A percentile compares a stretch with the other conserved stretches of the same genome.
Conservation (phyloP, 1,140 invertebrate genomes). For the Anthonomus grandis region DNA sequence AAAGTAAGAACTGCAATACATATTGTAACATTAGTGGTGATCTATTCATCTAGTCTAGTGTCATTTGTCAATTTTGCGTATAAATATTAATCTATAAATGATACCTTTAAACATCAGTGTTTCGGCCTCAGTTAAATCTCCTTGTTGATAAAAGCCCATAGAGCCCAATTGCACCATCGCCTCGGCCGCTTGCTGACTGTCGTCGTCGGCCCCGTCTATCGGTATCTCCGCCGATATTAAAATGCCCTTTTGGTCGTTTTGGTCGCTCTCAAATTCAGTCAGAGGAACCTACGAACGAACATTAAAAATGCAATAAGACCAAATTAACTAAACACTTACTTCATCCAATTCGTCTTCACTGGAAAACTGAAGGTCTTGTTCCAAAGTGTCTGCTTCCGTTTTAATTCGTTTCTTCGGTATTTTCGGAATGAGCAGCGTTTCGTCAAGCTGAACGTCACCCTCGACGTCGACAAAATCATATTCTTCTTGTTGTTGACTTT, state of each 20-base stretch:
- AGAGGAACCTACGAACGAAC: slow-evolving; percentile 47
- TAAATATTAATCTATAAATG: too few relatives aligned
- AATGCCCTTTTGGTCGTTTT: slow-evolving; percentile 49
- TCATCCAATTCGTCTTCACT: slow-evolving; percentile 70
- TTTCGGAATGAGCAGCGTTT: slow-evolving; percentile 38
- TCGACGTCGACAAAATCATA: slow-evolving; percentile 73
- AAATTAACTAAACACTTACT: slow-evolving; percentile 29
- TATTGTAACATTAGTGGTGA: too few relatives aligned
- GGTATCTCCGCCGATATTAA: slow-evolving; percentile 53
- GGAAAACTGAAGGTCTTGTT: slow-evolving; percentile 72
- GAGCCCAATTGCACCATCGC: slow-evolving; percentile 82
- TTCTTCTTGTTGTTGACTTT: slow-evolving; percentile 56
- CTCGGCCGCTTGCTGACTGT: slow-evolving; percentile 77
- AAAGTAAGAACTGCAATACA: too few relatives aligned
- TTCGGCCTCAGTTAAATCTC: slow-evolving; percentile 39
- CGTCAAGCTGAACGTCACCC: slow-evolving; percentile 48
- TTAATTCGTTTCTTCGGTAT: slow-evolving; percentile 47
- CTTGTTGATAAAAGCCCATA: slow-evolving; percentile 64
- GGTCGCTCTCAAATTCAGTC: slow-evolving; percentile 56
- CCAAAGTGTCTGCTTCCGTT: slow-evolving; percentile 53
- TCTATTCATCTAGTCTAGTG: too few relatives aligned
- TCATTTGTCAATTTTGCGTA: too few relatives aligned
- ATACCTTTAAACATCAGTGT: slow-evolving; percentile 42
- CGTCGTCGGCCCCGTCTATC: slow-evolving; percentile 61
- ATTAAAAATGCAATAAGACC: not conserved